Base-by-base conservation (phyloP, 2,797 vertebrate species). In the Discoglossus pictus region DNA sequence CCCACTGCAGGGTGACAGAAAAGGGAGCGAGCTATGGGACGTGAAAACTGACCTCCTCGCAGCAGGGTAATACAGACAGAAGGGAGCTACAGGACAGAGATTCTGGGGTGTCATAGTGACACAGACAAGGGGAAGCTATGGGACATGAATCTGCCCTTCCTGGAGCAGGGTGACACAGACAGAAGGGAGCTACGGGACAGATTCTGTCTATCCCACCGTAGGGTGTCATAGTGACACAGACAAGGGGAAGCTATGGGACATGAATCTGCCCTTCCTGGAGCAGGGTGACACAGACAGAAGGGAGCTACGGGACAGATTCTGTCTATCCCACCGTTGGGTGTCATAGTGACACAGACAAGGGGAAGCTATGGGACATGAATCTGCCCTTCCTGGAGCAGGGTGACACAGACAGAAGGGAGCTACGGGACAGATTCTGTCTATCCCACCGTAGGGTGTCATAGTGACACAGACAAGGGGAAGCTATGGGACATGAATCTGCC, bases 111-210 rank as follows among this genome's bases (percentile, higher is more conserved):
- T n/a, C n/a, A n/a, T n/a, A n/a, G n/a, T 51, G 48, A 51, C 48
- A 51, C 48, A 51, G 24, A 51, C n/a, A 13, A 51, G n/a, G 48
- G 34, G 12, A n/a, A 42, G 15, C 40, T 42, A 42, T 42, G 48
- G 48, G 48, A 51, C 25, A 31, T 31, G 40, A 31, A 7, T 51
- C 48, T 54, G 16, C n/a, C 31, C 31, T 54, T 17, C 51, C 51
- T n/a, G 38, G 15, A 16, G 2, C 31, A 36, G 51, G 46, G 31
- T 18, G 31, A 54, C 51, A 36, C 25, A 54, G n/a, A n/a, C 20
- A 54, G 51, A 34, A 54, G 16, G 31, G 51, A 36, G 31, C 52
- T 54, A 36, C 38, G 34, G 34, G 52, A 38, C 34, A 53, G 34
- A 38, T 9, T 54, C 34, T 54, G 34, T 39, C 34, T 35, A 31